Evolutionary conservation across 2,113 vertebrate genomes (phyloP).

Genomic region (Poeciliopsis prolifica): DNA sequence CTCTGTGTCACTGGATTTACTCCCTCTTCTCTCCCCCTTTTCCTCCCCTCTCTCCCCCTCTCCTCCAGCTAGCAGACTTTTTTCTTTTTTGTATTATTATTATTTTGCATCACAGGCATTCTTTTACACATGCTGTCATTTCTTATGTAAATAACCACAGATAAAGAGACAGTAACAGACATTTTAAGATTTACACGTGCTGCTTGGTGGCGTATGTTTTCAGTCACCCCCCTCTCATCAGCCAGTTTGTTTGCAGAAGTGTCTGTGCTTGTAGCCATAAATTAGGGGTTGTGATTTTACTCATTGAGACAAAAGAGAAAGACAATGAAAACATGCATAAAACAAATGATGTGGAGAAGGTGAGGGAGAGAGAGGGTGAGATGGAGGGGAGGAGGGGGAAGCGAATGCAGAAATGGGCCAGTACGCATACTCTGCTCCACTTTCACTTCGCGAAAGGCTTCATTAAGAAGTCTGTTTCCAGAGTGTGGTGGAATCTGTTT

Average conservation of each 20-base stretch:
- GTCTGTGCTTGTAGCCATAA: slow-evolving; percentile 76
- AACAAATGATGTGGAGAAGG: slow-evolving; percentile 76
- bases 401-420: slow-evolving; percentile 79
- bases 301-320: slow-evolving; percentile 77
- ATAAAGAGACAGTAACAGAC: slow-evolving; percentile 76
- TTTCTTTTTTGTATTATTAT: slow-evolving; percentile 33
- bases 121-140: slow-evolving; percentile 74
- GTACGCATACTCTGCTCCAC: slow-evolving; percentile 78
- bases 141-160: slow-evolving; percentile 76
- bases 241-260: slow-evolving; percentile 70
- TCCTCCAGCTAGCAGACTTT: slow-evolving; percentile 54
- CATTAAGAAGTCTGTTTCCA: slow-evolving; percentile 86
- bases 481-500: slow-evolving; percentile 59
- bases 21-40: slow-evolving; percentile 18
- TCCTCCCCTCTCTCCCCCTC: slow-evolving; percentile 28
- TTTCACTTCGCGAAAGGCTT: slow-evolving; percentile 78
- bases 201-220: slow-evolving; percentile 60
- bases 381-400: slow-evolving; percentile 64
- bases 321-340: slow-evolving; percentile 77
- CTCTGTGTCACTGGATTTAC: slow-evolving; percentile 77
- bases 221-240: slow-evolving; percentile 73
- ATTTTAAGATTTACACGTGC: slow-evolving; percentile 70
- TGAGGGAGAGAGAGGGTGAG: slow-evolving; percentile 49
- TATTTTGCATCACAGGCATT: slow-evolving; percentile 73
- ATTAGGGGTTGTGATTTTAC: slow-evolving; percentile 76